phyloP scores from a whole-genome alignment of 2,888 invertebrate species.

The Zeuzera pyrina region DNA sequence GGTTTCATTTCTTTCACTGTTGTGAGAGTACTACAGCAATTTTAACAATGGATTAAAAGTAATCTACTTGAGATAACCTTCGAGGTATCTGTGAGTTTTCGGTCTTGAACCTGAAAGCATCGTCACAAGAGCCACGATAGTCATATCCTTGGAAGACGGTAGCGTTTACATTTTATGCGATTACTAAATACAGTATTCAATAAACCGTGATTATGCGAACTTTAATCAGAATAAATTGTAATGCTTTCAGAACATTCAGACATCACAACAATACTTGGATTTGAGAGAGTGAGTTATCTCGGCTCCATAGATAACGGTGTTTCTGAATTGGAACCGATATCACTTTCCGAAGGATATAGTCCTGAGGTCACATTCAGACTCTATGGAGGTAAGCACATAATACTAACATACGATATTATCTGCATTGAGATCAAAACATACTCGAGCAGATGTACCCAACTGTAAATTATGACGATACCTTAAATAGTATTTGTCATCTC shows the following conservation, averaged over 20 bases:
- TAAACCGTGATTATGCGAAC: no score
- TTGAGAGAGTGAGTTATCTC: slow-evolving; percentile 12
- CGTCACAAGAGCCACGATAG: slow-evolving; percentile 18
- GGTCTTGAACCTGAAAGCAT: slow-evolving; percentile 13
- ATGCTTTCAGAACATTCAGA: neutral
- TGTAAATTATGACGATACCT: no score
- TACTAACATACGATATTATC: no score
- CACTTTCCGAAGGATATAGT: slow-evolving; percentile 13
- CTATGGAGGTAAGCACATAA: slow-evolving; percentile 14
- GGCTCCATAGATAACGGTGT: slow-evolving; percentile 12
- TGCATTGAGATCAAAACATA: no score
- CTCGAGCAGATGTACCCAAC: no score
- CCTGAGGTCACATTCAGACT: slow-evolving; percentile 10
- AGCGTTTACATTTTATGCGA: slow-evolving; percentile 3
- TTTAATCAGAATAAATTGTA: no score
- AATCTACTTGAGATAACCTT: neutral
- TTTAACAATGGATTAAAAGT: no score
- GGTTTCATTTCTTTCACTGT: no score
- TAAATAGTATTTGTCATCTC: no score
- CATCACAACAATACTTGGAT: slow-evolving; percentile 12
- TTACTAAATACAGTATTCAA: no score
- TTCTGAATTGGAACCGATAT: slow-evolving; percentile 10
- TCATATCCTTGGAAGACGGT: slow-evolving; percentile 20
- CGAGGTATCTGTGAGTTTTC: slow-evolving; percentile 11
- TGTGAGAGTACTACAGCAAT: no score